A percentile compares a stretch with the other conserved stretches of the same genome.
phyloP scores from a whole-genome alignment of 64 coral and sea anemone genomes.

The Actinia tenebrosa region DNA sequence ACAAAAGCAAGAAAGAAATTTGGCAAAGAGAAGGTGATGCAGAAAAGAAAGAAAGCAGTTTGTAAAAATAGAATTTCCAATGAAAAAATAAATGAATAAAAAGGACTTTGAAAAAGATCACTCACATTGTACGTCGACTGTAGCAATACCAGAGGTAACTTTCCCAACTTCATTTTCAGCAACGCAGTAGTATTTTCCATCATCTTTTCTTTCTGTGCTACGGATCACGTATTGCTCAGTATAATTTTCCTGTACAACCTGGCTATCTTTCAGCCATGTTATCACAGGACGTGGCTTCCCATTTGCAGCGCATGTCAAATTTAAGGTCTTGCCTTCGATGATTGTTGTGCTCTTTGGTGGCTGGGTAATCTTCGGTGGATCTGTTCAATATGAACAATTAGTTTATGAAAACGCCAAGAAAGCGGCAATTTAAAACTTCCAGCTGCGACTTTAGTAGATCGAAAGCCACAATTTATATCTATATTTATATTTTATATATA shows the following conservation, averaged over 20 bases:
- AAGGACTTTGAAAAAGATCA: too few relatives aligned
- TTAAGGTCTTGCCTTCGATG: neutral
- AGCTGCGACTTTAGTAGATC: too few relatives aligned
- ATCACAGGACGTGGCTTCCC: neutral
- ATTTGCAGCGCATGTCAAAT: neutral
- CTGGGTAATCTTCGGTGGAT: neutral
- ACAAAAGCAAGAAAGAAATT: too few relatives aligned
- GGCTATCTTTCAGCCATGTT: neutral
- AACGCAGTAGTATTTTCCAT: constrained; percentile 16
- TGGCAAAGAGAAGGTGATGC: too few relatives aligned
- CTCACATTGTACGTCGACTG: constrained; percentile 7
- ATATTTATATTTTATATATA: too few relatives aligned
- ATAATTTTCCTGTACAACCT: neutral
- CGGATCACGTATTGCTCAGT: neutral
- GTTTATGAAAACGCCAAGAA: neutral
- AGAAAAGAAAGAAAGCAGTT: too few relatives aligned
- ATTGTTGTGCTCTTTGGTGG: neutral
- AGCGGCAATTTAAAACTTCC: too few relatives aligned
- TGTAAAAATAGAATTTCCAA: too few relatives aligned
- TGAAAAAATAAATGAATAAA: too few relatives aligned
- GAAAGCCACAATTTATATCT: too few relatives aligned
- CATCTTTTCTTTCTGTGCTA: neutral
- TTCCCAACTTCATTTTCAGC: constrained; percentile 14
- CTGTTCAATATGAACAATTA: constrained; percentile 1
- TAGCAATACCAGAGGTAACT: neutral